These are phyloP conservation scores for Cephus spinipes DNA, from an alignment of 2,888 invertebrate species.

Conservation along the genomic window DNA sequence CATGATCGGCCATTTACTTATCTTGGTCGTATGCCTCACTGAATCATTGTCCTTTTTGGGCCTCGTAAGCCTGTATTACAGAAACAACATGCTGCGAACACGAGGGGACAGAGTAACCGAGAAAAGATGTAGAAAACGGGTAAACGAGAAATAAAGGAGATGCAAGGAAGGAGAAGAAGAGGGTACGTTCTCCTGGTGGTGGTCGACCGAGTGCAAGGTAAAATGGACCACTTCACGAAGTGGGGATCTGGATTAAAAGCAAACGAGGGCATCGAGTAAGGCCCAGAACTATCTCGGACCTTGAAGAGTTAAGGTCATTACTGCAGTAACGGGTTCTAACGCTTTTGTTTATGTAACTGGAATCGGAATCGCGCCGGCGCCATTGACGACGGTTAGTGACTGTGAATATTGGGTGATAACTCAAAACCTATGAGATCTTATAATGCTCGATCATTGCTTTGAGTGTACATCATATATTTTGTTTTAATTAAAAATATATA, in stretches of 20 bases:
- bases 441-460: slow-evolving; percentile 17
- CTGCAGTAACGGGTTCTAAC: slow-evolving; percentile 34
- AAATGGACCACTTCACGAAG: slow-evolving; percentile 64
- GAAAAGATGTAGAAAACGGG: neutral
- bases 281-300: slow-evolving; percentile 65
- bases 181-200: slow-evolving; percentile 11
- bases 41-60: neutral
- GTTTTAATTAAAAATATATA: slow-evolving; percentile 9
- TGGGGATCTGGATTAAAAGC: slow-evolving; percentile 67
- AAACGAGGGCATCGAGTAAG: slow-evolving; percentile 65
- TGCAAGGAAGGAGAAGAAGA: slow-evolving; percentile 12
- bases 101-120: neutral
- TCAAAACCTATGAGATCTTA: neutral
- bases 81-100: neutral
- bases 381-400: slow-evolving; percentile 21
- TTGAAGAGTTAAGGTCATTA: slow-evolving; percentile 61
- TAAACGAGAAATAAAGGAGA: neutral
- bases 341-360: slow-evolving; percentile 38
- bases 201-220: slow-evolving; percentile 53
- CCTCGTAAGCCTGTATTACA: neutral
- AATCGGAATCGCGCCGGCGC: slow-evolving; percentile 13
- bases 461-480: neutral
- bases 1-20: neutral
- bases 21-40: neutral
- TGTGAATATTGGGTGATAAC: slow-evolving; percentile 10